Evolutionary conservation across 2,888 invertebrate species (phyloP).

Genomic region (Athalia rosae): DNA sequence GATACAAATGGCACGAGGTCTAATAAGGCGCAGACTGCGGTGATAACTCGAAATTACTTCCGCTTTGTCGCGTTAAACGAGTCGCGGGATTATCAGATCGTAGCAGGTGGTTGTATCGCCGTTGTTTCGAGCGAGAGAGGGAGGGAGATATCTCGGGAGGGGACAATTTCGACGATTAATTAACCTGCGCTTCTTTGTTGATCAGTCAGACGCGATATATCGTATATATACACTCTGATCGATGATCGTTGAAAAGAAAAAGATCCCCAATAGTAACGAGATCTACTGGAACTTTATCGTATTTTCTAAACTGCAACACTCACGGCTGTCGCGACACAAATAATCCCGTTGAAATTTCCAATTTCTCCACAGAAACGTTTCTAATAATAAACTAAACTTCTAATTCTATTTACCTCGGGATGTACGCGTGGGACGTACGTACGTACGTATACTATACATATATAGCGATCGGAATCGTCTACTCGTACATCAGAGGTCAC

Average conservation of each 20-base stretch:
- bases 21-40: constrained; percentile 28
- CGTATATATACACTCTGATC: too few species aligned
- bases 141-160: not conserved
- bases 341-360: not conserved
- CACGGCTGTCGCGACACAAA: too few species aligned
- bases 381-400: too few species aligned
- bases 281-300: too few species aligned
- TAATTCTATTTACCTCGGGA: too few species aligned
- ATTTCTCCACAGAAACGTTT: not conserved
- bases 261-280: too few species aligned
- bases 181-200: constrained; percentile 37
- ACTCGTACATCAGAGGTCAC: constrained; percentile 4
- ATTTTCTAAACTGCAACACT: not conserved
- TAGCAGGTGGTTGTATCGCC: constrained; percentile 41
- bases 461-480: constrained; percentile 8
- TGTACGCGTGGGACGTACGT: not conserved
- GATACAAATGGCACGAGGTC: constrained; percentile 23
- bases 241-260: too few species aligned
- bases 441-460: not conserved
- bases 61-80: constrained; percentile 45
- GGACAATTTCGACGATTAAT: constrained; percentile 43
- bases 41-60: constrained; percentile 45
- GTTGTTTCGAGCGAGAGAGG: constrained; percentile 30
- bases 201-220: constrained; percentile 36
- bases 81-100: constrained; percentile 35